Conservation (phyloP, 2,113 vertebrate genomes). For the Bubo scandiacus region DNA sequence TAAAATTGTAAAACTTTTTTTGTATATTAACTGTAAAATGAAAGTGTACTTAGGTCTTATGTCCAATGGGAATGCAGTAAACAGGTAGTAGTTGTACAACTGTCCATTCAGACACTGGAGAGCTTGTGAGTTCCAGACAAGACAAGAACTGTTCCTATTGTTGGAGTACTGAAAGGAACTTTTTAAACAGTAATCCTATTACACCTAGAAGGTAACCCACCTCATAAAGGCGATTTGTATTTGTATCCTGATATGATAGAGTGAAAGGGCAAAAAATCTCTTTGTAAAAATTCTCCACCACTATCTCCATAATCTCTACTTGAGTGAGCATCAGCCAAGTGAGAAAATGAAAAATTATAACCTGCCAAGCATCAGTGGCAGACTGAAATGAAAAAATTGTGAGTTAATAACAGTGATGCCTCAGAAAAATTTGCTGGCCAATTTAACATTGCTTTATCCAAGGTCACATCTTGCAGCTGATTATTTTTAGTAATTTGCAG, state of each 20-base stretch:
- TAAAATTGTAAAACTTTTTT: not conserved
- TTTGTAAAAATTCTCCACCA: conserved; percentile 76
- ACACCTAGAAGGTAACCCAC: not conserved
- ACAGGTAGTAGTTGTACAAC: not conserved
- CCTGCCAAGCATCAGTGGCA: conserved; percentile 87
- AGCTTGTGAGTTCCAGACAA: not conserved
- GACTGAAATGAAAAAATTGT: conserved; percentile 87
- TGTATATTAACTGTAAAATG: not conserved
- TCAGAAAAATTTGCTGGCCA: conserved; percentile 78
- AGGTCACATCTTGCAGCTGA: conserved; percentile 82
- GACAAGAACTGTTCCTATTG: not conserved
- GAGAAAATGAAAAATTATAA: conserved; percentile 90
- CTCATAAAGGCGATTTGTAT: not conserved
- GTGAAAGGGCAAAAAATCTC: conserved; percentile 62
- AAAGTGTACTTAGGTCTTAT: not conserved
- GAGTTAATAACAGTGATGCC: conserved; percentile 83
- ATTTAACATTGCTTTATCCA: conserved; percentile 83
- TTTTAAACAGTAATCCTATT: not conserved
- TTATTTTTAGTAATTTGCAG: conserved; percentile 77
- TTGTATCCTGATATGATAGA: conserved; percentile 31
- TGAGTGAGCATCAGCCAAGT: conserved; percentile 82
- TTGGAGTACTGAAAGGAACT: not conserved
- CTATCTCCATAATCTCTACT: conserved; percentile 86
- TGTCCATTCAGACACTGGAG: not conserved
- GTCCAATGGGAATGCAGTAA: not conserved